Percentiles rank a stretch among this genome's conserved stretches.
Conservation (phyloP, 1,140 invertebrate species). For the Drosophila lini region DNA sequence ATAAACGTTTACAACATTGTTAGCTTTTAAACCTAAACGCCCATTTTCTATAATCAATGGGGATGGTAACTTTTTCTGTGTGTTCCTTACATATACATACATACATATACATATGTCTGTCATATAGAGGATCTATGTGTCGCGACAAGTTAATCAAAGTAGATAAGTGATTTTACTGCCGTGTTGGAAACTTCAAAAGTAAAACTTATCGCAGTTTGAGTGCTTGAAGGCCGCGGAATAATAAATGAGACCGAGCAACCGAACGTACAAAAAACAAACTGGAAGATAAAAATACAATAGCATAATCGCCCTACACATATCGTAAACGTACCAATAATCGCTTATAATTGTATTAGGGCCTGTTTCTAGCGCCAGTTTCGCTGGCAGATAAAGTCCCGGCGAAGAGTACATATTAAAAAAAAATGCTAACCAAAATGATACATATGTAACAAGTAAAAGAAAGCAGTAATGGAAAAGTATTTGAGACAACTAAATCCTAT, state of each 20-base stretch:
- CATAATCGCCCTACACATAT: slow-evolving; percentile 22
- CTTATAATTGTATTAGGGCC: neutral
- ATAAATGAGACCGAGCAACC: slow-evolving; percentile 26
- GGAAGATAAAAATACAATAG: slow-evolving; percentile 40
- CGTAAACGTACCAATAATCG: neutral
- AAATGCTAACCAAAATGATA: too few species aligned
- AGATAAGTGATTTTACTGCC: slow-evolving; percentile 20
- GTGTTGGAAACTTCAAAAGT: slow-evolving; percentile 15
- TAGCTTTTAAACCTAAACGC: too few species aligned
- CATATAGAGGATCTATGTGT: neutral
- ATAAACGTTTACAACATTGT: too few species aligned
- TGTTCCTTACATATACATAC: too few species aligned
- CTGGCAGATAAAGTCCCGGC: neutral
- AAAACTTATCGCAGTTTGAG: slow-evolving; percentile 52
- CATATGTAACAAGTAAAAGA: too few species aligned
- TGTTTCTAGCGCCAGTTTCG: neutral
- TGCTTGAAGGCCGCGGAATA: slow-evolving; percentile 28
- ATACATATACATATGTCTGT: neutral
- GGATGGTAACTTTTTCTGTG: neutral
- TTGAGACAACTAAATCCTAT: too few species aligned
- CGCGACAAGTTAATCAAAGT: slow-evolving; percentile 40
- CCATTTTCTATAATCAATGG: neutral
- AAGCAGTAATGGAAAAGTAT: too few species aligned
- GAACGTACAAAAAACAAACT: slow-evolving; percentile 28
- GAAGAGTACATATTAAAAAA: too few species aligned